A percentile compares a stretch with the other conserved stretches of the same genome.
Evolutionary conservation across 2,113 vertebrate species (phyloP).

Genomic region (Rynchops niger): DNA sequence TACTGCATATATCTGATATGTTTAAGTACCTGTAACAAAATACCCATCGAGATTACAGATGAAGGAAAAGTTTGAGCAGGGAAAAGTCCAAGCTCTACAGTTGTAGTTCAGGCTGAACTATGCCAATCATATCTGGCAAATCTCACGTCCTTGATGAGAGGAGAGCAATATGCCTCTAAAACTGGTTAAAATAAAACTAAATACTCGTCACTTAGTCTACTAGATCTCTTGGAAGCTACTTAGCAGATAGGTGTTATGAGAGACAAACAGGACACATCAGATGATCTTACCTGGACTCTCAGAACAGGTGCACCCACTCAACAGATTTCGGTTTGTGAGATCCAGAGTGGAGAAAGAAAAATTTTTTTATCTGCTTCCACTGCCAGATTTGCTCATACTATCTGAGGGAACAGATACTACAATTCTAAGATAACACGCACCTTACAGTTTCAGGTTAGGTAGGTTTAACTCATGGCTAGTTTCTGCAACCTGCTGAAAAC

Average conservation of each 20-base stretch:
- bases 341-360: not conserved
- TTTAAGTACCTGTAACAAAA: not conserved
- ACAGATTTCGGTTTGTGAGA: not conserved
- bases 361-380: not conserved
- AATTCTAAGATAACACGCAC: not conserved
- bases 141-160: not conserved
- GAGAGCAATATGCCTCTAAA: not conserved
- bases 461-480: not conserved
- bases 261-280: not conserved
- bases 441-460: not conserved
- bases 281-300: not conserved
- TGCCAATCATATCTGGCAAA: not conserved
- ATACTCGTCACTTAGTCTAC: not conserved
- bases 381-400: not conserved
- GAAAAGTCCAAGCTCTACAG: not conserved
- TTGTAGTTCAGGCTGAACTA: not conserved
- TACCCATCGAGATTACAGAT: not conserved
- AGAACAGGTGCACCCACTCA: not conserved
- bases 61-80: not conserved
- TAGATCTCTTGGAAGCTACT: not conserved
- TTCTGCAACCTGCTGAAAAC: not conserved
- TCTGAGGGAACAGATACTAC: not conserved
- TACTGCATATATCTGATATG: not conserved
- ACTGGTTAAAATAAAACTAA: not conserved
- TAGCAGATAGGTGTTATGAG: not conserved